Conservation (phyloP, 1,140 invertebrate species). For the Metopolophium dirhodum region DNA sequence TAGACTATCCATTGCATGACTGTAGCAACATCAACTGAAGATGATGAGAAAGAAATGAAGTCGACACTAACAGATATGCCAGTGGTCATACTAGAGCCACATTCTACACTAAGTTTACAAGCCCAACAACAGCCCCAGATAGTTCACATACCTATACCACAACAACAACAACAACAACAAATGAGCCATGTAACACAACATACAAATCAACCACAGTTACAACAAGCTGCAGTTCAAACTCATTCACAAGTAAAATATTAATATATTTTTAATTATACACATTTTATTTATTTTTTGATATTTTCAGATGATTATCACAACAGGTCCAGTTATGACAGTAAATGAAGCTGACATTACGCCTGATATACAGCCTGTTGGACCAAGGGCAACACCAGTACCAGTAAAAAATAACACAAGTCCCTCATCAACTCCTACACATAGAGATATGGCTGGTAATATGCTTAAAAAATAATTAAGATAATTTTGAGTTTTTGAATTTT, state of each 20-base stretch:
- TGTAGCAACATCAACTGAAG: conserved; percentile 61
- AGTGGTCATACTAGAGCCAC: conserved; percentile 58
- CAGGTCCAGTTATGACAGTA: conserved; percentile 38
- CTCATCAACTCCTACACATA: conserved; percentile 61
- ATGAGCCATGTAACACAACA: conserved; percentile 32
- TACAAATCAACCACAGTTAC: conserved; percentile 34
- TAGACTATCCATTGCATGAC: conserved; percentile 59
- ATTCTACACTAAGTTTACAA: conserved; percentile 12
- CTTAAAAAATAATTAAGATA: conserved; percentile 1
- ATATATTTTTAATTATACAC: neutral
- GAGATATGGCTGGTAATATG: conserved; percentile 60
- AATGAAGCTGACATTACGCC: conserved; percentile 61
- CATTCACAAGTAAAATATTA: conserved; percentile 43
- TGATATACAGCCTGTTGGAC: conserved; percentile 65
- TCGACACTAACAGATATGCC: conserved; percentile 56
- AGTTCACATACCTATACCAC: conserved; percentile 44
- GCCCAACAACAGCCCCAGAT: conserved; percentile 46
- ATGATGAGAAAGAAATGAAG: conserved; percentile 59
- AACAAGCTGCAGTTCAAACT: conserved; percentile 50
- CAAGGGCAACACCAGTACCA: conserved; percentile 66
- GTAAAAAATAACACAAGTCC: conserved; percentile 64
- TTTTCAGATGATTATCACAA: conserved; percentile 49
- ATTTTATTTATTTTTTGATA: neutral
- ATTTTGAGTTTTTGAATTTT: neutral
- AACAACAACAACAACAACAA: conserved; percentile 44